Evolutionary conservation across 2,888 invertebrate species (phyloP).

Genomic region (Ecdyonurus torrentis): DNA sequence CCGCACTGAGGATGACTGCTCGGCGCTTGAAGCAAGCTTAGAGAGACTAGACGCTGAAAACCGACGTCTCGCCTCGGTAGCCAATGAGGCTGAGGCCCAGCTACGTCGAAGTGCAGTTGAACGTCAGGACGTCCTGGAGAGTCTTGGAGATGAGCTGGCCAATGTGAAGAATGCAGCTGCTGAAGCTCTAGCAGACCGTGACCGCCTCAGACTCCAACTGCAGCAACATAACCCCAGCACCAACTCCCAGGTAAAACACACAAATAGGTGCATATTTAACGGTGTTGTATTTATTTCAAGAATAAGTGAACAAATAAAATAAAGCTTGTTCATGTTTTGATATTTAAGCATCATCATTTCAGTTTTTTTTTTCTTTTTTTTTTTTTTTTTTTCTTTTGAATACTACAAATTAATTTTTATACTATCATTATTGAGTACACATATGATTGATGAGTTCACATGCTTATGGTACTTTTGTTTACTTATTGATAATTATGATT

Average conservation of each 20-base stretch:
- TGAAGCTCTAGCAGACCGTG: background rate
- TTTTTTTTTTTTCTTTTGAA: too few species aligned
- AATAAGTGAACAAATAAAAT: too few species aligned
- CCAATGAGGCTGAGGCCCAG: background rate
- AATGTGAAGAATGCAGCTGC: background rate
- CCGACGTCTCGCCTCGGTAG: background rate
- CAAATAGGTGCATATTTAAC: too few species aligned
- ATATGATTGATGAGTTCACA: too few species aligned
- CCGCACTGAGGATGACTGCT: background rate
- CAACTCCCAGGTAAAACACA: background rate
- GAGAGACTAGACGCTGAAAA: background rate
- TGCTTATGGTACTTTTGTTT: too few species aligned
- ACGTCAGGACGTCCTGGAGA: background rate
- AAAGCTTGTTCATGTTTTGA: too few species aligned
- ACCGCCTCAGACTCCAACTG: background rate
- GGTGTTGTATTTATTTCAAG: too few species aligned
- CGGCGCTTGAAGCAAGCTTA: background rate
- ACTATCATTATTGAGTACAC: too few species aligned
- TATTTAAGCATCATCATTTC: too few species aligned
- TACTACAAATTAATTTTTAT: too few species aligned
- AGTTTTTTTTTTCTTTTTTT: too few species aligned
- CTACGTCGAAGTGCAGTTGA: background rate
- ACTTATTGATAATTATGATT: too few species aligned
- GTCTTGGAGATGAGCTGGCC: background rate
- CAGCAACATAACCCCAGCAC: background rate